Percentiles rank a stretch among this genome's conserved stretches.
phyloP scores from a whole-genome alignment of 92 coral and sea anemone genomes.

The Heteractis magnifica region DNA sequence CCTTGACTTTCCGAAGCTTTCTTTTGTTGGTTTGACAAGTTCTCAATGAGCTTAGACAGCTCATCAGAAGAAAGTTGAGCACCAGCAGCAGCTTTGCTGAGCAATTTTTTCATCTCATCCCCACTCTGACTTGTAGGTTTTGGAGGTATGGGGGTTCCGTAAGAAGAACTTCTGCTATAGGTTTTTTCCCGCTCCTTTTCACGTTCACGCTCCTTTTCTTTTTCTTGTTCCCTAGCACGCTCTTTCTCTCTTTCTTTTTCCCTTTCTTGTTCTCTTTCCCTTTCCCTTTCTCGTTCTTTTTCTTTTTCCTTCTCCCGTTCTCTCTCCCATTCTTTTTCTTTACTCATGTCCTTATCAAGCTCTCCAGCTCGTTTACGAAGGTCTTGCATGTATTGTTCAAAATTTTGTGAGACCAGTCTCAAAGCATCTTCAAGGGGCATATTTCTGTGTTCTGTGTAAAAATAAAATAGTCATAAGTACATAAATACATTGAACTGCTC shows the following conservation, averaged over 20 bases:
- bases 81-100: constrained; percentile 90
- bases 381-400: constrained; percentile 98
- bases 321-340: constrained; percentile 36
- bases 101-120: constrained; percentile 62
- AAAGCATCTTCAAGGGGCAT: constrained; percentile 99
- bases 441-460: constrained; percentile 99
- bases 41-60: constrained; percentile 81
- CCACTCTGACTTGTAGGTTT: constrained; percentile 40
- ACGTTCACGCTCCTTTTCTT: constrained; percentile 31
- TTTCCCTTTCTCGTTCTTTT: constrained; percentile 1
- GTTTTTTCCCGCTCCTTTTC: constrained; percentile 27
- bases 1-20: constrained; percentile 50
- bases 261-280: constrained; percentile 5
- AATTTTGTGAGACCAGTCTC: constrained; percentile 95
- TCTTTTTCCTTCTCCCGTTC: constrained; percentile 24
- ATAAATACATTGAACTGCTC: constrained; percentile 6
- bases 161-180: constrained; percentile 19
- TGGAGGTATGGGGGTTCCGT: constrained; percentile 37
- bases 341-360: constrained; percentile 31
- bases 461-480: constrained; percentile 73
- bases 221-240: background rate
- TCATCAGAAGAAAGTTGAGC: constrained; percentile 75
- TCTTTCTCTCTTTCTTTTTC: constrained; percentile 14
- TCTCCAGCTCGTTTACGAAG: constrained; percentile 87
- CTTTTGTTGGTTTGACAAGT: constrained; percentile 84